A percentile compares a stretch with the other conserved stretches of the same genome.
These are phyloP conservation scores for Drosophila sp. DNA, from an alignment of 1,140 invertebrate genomes.

Conservation along the genomic window DNA sequence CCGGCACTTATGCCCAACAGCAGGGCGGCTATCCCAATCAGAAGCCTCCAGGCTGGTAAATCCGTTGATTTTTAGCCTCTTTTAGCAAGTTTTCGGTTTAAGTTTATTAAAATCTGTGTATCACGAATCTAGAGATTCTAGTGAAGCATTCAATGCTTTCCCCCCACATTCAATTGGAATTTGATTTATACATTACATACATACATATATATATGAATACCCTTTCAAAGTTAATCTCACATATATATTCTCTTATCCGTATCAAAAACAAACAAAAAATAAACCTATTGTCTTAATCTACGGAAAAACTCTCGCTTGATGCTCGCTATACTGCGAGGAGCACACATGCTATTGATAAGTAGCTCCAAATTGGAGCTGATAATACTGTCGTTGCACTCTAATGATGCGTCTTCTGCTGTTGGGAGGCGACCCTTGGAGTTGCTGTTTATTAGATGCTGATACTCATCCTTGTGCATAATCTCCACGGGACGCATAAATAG, in stretches of 20 bases:
- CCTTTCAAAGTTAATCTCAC: slow-evolving; percentile 73
- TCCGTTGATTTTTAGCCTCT: not conserved
- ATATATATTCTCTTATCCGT: slow-evolving; percentile 27
- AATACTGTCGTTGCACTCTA: not conserved
- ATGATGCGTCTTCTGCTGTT: not conserved
- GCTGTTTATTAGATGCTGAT: slow-evolving; percentile 22
- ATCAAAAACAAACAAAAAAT: slow-evolving; percentile 50
- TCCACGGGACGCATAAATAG: slow-evolving; percentile 26
- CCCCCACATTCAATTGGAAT: slow-evolving; percentile 29
- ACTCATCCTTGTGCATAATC: slow-evolving; percentile 49
- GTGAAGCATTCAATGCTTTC: slow-evolving; percentile 66
- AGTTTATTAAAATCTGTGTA: slow-evolving; percentile 42
- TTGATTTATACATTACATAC: slow-evolving; percentile 49
- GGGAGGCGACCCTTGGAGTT: slow-evolving; percentile 35
- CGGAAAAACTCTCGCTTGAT: slow-evolving; percentile 62
- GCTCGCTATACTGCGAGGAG: slow-evolving; percentile 48
- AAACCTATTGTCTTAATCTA: slow-evolving; percentile 45
- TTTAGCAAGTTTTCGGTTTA: slow-evolving; percentile 13
- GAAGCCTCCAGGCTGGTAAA: slow-evolving; percentile 83
- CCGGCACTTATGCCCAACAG: slow-evolving; percentile 82
- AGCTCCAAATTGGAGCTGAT: slow-evolving; percentile 57
- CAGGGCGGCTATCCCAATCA: slow-evolving; percentile 83
- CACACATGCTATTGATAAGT: slow-evolving; percentile 66
- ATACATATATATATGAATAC: slow-evolving; percentile 13
- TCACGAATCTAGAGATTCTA: slow-evolving; percentile 39